These are phyloP conservation scores for Zosterops hypoxanthus DNA, from an alignment of 2,113 vertebrate species.

Conservation along the genomic window DNA sequence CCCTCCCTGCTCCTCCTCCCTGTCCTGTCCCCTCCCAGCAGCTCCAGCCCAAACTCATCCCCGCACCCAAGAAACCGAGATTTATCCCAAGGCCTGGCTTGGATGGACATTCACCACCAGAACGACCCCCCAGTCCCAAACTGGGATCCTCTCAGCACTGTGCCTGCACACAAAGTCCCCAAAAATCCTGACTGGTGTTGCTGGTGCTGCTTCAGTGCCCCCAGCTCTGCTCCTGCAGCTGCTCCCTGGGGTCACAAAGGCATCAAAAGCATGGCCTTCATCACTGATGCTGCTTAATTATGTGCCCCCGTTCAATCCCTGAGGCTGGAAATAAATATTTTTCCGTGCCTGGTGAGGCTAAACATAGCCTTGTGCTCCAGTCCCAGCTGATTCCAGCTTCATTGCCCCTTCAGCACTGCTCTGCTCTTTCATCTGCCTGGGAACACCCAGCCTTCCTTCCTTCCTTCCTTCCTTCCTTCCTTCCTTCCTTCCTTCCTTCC, in stretches of 20 bases:
- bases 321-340: slow-evolving; percentile 54
- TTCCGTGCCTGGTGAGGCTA: slow-evolving; percentile 49
- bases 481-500: background rate
- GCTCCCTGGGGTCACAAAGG: background rate
- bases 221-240: background rate
- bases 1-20: background rate
- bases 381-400: slow-evolving; percentile 23
- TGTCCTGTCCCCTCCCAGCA: background rate
- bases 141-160: background rate
- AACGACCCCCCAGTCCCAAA: background rate
- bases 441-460: background rate
- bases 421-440: slow-evolving; percentile 4
- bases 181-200: background rate
- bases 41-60: background rate
- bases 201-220: background rate
- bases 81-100: background rate
- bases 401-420: slow-evolving; percentile 33
- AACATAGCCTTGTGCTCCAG: slow-evolving; percentile 26
- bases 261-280: background rate
- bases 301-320: background rate
- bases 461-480: background rate
- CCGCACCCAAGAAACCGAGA: too few species aligned
- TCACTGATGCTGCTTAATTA: slow-evolving; percentile 25
- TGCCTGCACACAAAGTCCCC: background rate
- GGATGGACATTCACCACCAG: background rate